phyloP scores from a whole-genome alignment of 2,113 vertebrate species.

The Perca flavescens region DNA sequence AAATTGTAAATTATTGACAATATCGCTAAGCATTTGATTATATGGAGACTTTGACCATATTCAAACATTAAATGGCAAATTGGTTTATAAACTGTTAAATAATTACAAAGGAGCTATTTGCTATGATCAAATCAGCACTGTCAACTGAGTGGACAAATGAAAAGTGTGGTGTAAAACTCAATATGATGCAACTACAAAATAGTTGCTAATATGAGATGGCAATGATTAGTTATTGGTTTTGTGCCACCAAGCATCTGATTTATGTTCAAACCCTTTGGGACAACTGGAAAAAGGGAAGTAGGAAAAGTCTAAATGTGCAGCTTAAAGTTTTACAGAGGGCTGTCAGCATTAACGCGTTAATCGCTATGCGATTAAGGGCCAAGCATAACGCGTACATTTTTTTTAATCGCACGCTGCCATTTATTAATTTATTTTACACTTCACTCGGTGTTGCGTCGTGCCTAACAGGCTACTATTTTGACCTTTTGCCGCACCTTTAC shows the following conservation, averaged over 20 bases:
- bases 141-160: neutral
- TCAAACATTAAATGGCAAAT: neutral
- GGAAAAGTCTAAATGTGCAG: neutral
- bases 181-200: conserved; percentile 14
- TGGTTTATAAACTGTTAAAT: neutral
- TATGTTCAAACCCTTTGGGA: neutral
- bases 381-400: no score
- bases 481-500: no score
- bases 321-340: neutral
- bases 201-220: conserved; percentile 10
- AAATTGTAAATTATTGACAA: neutral
- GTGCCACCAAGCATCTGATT: conserved; percentile 7
- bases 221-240: conserved; percentile 32
- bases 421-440: no score
- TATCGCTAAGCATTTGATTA: neutral
- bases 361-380: no score
- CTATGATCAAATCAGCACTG: neutral
- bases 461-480: no score
- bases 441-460: no score
- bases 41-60: neutral
- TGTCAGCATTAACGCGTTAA: no score
- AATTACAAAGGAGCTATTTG: neutral
- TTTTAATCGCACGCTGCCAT: no score
- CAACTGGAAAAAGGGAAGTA: neutral
- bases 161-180: conserved; percentile 9